Evolutionary conservation across 2,888 invertebrate genomes (phyloP).

Genomic region (Alcis repandata): DNA sequence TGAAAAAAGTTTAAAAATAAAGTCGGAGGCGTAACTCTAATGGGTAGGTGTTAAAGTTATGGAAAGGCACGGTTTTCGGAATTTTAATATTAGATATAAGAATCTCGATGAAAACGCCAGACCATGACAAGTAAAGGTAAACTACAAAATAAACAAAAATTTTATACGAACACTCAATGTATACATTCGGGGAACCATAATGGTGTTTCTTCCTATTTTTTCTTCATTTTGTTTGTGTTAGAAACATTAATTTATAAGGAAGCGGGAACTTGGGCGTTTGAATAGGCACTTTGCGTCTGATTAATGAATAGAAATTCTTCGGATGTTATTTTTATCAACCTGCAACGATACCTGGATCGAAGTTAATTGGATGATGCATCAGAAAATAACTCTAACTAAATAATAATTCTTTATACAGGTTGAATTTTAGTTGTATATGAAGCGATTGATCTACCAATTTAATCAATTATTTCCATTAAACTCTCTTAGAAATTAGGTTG

Average conservation of each 20-base stretch:
- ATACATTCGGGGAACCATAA: constrained; percentile 39
- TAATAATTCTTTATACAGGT: too few relatives aligned
- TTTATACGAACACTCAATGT: constrained; percentile 32
- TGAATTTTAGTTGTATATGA: too few relatives aligned
- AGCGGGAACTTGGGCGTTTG: constrained; percentile 62
- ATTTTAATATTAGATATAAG: constrained; percentile 54
- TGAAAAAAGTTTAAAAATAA: constrained; percentile 67
- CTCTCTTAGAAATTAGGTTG: too few relatives aligned
- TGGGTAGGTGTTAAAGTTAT: constrained; percentile 66
- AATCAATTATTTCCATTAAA: too few relatives aligned
- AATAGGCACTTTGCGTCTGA: constrained; percentile 66
- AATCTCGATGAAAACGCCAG: constrained; percentile 43
- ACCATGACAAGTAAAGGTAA: constrained; percentile 36
- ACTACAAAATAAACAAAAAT: constrained; percentile 38
- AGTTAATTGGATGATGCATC: constrained; percentile 72
- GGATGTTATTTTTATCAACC: constrained; percentile 61
- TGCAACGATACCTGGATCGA: constrained; percentile 50
- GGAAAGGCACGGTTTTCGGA: constrained; percentile 52
- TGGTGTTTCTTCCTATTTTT: constrained; percentile 48
- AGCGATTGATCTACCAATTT: too few relatives aligned
- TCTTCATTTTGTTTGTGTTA: constrained; percentile 63
- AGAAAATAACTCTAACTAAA: constrained; percentile 53
- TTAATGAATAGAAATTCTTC: constrained; percentile 69
- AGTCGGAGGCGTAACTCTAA: constrained; percentile 62
- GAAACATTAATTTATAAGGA: constrained; percentile 66